phyloP scores from a whole-genome alignment of 2,888 invertebrate species.

The Pyrgus malvae region DNA sequence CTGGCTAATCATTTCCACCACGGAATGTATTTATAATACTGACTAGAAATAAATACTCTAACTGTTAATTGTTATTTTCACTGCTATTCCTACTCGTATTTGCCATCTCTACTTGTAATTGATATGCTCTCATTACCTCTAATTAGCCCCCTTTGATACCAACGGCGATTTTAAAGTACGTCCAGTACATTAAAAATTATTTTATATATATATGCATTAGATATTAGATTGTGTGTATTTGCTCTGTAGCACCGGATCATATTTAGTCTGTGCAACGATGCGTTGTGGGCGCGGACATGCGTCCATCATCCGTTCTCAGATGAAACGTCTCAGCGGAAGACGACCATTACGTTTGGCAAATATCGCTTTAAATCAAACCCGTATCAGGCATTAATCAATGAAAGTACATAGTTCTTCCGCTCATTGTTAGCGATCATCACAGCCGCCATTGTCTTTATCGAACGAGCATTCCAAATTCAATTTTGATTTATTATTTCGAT shows the following conservation, averaged over 20 bases:
- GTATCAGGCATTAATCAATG: constrained; percentile 62
- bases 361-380: constrained; percentile 47
- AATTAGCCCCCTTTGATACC: no score
- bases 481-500: constrained; percentile 24
- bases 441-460: constrained; percentile 49
- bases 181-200: no score
- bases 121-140: no score
- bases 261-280: constrained; percentile 36
- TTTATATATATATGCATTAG: background rate
- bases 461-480: constrained; percentile 41
- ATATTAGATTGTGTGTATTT: background rate
- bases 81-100: no score
- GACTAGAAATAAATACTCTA: no score
- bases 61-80: no score
- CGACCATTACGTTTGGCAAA: constrained; percentile 53
- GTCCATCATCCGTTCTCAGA: constrained; percentile 42
- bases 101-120: no score
- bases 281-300: constrained; percentile 36
- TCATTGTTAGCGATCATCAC: constrained; percentile 57
- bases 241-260: background rate
- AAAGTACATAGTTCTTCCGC: constrained; percentile 62
- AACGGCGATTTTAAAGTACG: no score
- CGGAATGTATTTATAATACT: no score
- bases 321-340: constrained; percentile 53
- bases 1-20: no score